Evolutionary conservation across 2,113 vertebrate genomes (phyloP), one percentile per base, ranked within the genome.

Genomic region (Mesoclemmys tuberculata): DNA sequence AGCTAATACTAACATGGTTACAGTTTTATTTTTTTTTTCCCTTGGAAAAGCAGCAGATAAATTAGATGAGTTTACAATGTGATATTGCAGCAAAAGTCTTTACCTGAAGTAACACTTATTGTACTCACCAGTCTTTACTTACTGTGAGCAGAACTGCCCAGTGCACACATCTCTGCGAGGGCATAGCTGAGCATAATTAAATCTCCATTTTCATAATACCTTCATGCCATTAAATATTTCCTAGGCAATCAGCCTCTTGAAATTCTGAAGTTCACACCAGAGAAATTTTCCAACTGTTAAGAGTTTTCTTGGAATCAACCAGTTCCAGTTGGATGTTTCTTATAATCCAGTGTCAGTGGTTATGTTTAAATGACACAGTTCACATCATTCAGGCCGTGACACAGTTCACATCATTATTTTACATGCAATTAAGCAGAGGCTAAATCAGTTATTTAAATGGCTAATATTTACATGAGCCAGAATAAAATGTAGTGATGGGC

Each of bases 341-440:
- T 56, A 61, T 77, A 77, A 58, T 51, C 44, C 31, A 49, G 89
- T 93, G 77, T 77, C 82, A 81, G 46, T 41, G 85, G 41, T 55
- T 91, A 19, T 21, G 80, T 38, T 61, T 89, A 1, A 88, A 92
- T 51, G 81, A 46, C 58, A 78, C 24, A n/a, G 26, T n/a, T n/a
- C n/a, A n/a, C n/a, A n/a, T n/a, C n/a, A n/a, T 51, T 51, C 51
- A 51, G 14, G 10, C 51, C 11, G 5, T 55, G 81, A 48, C 58
- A 78, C 26, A n/a, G 22, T 79, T 86, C n/a, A 22, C 26, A 48
- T 55, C 16, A 1, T 83, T 85, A 35, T 91, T 93, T 96, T n/a
- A 16, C 1, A 0, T 10, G 10, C 5, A 31, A 8, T 46, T 75
- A 75, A 68, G 54, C 0, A 2, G 12, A 19, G 27, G n/a, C n/a